Evolutionary conservation across 2,797 vertebrate species (phyloP).

Genomic region (Poliocrania exsul): DNA sequence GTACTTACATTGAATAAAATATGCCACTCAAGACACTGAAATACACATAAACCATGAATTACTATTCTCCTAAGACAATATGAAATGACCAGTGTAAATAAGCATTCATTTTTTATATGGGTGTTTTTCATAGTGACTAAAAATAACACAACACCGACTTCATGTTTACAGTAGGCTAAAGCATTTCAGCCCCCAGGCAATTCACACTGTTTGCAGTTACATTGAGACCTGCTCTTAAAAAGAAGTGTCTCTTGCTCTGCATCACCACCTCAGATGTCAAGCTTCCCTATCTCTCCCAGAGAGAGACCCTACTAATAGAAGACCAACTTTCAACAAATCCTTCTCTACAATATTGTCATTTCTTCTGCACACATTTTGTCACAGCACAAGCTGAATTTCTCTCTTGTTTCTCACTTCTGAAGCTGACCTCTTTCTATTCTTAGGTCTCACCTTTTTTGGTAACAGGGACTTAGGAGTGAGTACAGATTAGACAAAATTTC

Average conservation of each 20-base stretch:
- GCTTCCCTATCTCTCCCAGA: neutral
- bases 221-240: neutral
- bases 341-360: neutral
- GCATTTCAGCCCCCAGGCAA: neutral
- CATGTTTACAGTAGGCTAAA: neutral
- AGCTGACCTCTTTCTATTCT: neutral
- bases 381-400: neutral
- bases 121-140: neutral
- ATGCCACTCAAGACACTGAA: neutral
- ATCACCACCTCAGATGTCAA: neutral
- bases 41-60: neutral
- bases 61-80: neutral
- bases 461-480: neutral
- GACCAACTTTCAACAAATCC: neutral
- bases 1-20: neutral
- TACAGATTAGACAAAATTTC: neutral
- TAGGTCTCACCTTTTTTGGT: neutral
- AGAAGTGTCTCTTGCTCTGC: neutral
- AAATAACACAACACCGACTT: neutral
- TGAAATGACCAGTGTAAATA: neutral
- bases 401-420: neutral
- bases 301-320: neutral
- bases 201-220: neutral
- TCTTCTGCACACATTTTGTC: neutral
- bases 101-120: neutral